Conservation (phyloP, 2,113 vertebrate genomes). For the Actenoides hombroni region DNA sequence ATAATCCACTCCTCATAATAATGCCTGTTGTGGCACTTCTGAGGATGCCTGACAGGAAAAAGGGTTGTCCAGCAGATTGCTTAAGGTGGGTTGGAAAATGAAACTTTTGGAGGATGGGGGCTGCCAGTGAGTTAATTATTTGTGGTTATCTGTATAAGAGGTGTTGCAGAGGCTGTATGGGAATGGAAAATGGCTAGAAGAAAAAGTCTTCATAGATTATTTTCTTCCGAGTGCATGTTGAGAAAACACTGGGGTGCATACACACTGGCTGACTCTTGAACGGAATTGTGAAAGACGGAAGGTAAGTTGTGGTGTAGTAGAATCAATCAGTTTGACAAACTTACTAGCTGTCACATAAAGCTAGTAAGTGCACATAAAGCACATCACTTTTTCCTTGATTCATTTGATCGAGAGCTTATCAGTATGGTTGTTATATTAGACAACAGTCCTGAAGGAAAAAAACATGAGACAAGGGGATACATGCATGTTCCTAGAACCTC, state of each 20-base stretch:
- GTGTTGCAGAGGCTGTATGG: neutral
- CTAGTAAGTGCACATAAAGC: too few relatives aligned
- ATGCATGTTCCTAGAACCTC: neutral
- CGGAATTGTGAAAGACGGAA: neutral
- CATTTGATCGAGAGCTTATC: neutral
- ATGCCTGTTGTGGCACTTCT: neutral
- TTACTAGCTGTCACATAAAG: neutral
- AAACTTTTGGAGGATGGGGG: neutral
- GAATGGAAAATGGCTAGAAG: neutral
- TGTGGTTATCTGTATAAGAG: neutral
- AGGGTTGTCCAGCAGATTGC: neutral
- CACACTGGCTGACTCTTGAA: neutral
- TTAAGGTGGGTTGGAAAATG: neutral
- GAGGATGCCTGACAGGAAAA: neutral
- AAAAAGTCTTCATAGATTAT: neutral
- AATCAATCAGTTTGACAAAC: neutral
- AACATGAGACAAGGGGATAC: too few relatives aligned
- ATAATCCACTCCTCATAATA: neutral
- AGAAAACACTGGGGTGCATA: neutral
- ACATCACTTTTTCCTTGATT: neutral
- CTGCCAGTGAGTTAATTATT: neutral
- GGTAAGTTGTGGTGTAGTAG: neutral
- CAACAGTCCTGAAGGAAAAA: neutral
- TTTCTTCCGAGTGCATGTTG: neutral
- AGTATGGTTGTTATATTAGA: neutral